These are phyloP conservation scores for Masticophis lateralis DNA, from an alignment of 2,797 vertebrate genomes.

Conservation along the genomic window DNA sequence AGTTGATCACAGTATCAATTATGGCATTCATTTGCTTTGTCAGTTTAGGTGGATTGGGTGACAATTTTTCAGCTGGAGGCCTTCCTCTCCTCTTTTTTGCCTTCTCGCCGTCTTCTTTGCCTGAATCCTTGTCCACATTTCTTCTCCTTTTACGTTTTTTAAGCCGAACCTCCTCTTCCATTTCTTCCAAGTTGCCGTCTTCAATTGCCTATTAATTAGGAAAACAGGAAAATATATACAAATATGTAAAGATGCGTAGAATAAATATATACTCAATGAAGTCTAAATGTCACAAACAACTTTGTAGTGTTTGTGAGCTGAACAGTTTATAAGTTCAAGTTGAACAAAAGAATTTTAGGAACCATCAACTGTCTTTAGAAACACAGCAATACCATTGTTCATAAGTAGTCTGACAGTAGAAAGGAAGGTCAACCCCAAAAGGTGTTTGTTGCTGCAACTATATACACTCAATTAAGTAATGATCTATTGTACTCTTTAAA, in stretches of 20 bases:
- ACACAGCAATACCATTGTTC: slow-evolving; percentile 20
- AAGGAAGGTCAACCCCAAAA: slow-evolving; percentile 31
- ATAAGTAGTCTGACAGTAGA: slow-evolving; percentile 31
- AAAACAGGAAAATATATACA: slow-evolving; percentile 27
- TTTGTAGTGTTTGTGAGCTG: slow-evolving; percentile 1
- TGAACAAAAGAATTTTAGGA: slow-evolving; percentile 21
- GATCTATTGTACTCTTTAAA: background rate
- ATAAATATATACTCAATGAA: slow-evolving; percentile 3
- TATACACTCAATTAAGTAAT: background rate
- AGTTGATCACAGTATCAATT: slow-evolving; percentile 96
- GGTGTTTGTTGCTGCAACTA: slow-evolving; percentile 6
- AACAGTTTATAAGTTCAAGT: background rate
- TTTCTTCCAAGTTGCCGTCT: slow-evolving; percentile 97
- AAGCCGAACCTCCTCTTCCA: slow-evolving; percentile 96
- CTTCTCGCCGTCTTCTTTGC: slow-evolving; percentile 88
- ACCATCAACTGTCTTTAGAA: slow-evolving; percentile 22
- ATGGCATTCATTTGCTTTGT: slow-evolving; percentile 97
- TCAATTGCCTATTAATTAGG: slow-evolving; percentile 83
- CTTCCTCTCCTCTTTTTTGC: slow-evolving; percentile 93
- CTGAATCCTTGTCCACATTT: slow-evolving; percentile 87
- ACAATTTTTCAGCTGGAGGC: slow-evolving; percentile 92
- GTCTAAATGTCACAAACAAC: slow-evolving; percentile 10
- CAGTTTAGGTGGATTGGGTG: slow-evolving; percentile 91
- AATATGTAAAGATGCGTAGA: background rate
- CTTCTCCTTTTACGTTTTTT: slow-evolving; percentile 94